Evolutionary conservation across 2,888 invertebrate species (phyloP).

Genomic region (Netelia melanura): DNA sequence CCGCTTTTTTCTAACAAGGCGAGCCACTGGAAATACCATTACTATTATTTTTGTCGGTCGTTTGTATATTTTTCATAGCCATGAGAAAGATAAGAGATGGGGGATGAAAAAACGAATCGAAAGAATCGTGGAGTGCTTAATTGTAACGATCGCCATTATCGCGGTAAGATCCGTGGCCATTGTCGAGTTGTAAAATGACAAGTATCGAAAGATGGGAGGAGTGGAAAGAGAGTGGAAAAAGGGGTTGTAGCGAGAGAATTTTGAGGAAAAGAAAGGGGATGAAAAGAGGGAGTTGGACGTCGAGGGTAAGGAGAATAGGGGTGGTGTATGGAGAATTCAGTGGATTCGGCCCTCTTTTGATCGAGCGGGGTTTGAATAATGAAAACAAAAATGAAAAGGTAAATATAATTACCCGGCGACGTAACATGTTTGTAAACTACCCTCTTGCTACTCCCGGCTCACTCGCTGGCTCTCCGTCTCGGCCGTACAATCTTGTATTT

Average conservation of each 20-base stretch:
- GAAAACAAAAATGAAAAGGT: slow-evolving; percentile 83
- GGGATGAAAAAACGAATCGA: not conserved
- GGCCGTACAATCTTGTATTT: not conserved
- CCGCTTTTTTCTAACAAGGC: slow-evolving; percentile 47
- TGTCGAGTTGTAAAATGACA: slow-evolving; percentile 18
- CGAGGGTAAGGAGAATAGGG: not conserved
- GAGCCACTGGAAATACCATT: slow-evolving; percentile 32
- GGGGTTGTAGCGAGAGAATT: not conserved
- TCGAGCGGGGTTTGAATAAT: slow-evolving; percentile 80
- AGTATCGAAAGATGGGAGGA: not conserved
- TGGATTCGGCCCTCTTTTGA: slow-evolving; percentile 42
- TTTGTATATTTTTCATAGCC: slow-evolving; percentile 58
- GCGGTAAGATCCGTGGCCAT: slow-evolving; percentile 45
- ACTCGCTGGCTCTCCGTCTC: not conserved
- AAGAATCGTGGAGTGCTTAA: slow-evolving; percentile 53
- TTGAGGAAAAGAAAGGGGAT: not conserved
- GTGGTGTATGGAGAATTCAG: slow-evolving; percentile 43
- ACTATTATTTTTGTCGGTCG: slow-evolving; percentile 42
- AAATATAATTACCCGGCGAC: slow-evolving; percentile 83
- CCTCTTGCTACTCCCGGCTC: not conserved
- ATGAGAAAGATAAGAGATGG: slow-evolving; percentile 4
- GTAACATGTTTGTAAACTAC: slow-evolving; percentile 78
- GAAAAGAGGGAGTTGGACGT: not conserved
- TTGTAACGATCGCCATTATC: slow-evolving; percentile 56
- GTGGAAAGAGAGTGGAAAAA: not conserved